Evolutionary conservation across 1,140 invertebrate genomes (phyloP), one percentile per base, ranked within the genome.

Genomic region (Scylla paramamosain): DNA sequence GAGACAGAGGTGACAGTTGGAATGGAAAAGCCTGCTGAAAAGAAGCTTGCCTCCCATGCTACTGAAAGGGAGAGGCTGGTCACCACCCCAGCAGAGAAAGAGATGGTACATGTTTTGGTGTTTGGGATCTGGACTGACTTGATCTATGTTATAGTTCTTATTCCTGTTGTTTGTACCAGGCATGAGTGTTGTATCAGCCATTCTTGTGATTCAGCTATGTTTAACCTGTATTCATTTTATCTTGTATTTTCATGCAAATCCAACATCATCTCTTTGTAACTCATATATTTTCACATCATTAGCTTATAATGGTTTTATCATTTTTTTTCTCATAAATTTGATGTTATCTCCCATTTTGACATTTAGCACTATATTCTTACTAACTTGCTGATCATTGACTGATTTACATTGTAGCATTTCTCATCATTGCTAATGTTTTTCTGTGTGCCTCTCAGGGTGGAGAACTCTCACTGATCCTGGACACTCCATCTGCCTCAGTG

Each of bases 21-120:
- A 4, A n/a, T 67, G 1, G 94, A 95, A 16, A 95, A 77, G n/a
- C 46, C 67, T 7, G 45, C 83, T 39, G 94, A 95, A 48, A 92
- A 93, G 59, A 95, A 95, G 84, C 29, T 92, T 20, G 91, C 83
- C 12, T 94, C 87, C 48, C 67, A 45, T 77, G 91, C 91, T 32
- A 84, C 91, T 31, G 94, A 95, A 52, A 95, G 90, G 77, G 94
- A 95, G 59, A 95, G 91, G 31, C 82, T 95, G 28, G 94, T 95
- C 32, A 95, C 94, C 6, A 88, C 91, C 45, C 94, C 91, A 4
- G 84, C 82, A 25, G 84, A 92, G 25, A 95, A 95, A 25, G 94
- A 95, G 67, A 95, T 92, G 90, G 94, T 95, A 89, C 6, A 45
- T 91, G 39, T 45, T 2, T 89, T 39, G 59, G 39, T 77, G 31